Percentiles rank a stretch among this genome's conserved stretches.
These are phyloP conservation scores for Polyergus mexicanus DNA, from an alignment of 1,140 invertebrate species.

Conservation along the genomic window DNA sequence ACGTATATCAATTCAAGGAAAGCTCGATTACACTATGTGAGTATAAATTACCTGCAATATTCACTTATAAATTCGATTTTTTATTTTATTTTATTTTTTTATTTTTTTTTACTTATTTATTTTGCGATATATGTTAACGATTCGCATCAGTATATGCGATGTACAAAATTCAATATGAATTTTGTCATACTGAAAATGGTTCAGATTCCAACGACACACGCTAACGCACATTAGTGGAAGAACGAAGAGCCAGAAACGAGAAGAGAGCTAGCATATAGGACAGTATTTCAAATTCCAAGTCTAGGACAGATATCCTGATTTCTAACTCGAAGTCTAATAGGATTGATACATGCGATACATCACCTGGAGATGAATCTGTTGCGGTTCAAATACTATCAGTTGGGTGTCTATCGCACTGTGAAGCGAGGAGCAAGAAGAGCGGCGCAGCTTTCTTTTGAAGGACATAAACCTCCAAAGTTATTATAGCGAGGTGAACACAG, in stretches of 20 bases:
- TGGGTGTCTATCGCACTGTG: neutral
- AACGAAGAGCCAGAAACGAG: neutral
- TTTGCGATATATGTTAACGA: neutral
- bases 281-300: conserved; percentile 17
- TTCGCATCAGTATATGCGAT: neutral
- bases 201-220: neutral
- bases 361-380: neutral
- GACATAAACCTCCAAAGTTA: neutral
- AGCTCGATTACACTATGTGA: conserved; percentile 53
- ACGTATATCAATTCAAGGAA: neutral
- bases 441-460: neutral
- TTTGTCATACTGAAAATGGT: neutral
- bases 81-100: neutral
- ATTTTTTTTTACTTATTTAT: conserved; percentile 14
- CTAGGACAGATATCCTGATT: neutral
- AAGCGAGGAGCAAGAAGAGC: neutral
- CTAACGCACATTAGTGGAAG: neutral
- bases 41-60: conserved; percentile 54
- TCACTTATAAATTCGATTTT: neutral
- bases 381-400: neutral
- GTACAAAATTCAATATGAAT: conserved; percentile 6
- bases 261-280: neutral
- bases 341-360: neutral
- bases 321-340: neutral
- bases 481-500: neutral